These are phyloP conservation scores for Hestina assimilis DNA, from an alignment of 1,140 invertebrate genomes.

Conservation along the genomic window DNA sequence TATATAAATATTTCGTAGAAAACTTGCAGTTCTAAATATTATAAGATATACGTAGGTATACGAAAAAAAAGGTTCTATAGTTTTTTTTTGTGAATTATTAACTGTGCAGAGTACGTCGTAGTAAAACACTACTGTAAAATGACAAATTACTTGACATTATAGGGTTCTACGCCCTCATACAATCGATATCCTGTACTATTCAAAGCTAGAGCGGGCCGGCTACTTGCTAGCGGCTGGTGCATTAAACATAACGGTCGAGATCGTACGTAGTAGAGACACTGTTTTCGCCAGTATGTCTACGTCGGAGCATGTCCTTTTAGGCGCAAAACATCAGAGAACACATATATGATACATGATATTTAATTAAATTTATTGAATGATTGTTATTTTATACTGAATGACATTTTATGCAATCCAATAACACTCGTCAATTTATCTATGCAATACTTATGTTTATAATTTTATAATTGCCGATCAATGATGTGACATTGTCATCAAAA, in stretches of 20 bases:
- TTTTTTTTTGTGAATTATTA: too few relatives aligned
- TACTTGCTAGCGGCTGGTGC: conserved; percentile 13
- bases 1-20: too few relatives aligned
- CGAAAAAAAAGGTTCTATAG: too few relatives aligned
- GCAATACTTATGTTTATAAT: background rate
- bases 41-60: too few relatives aligned
- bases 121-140: conserved; percentile 3
- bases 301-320: too few relatives aligned
- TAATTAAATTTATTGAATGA: background rate
- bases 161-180: conserved; percentile 24
- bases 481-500: background rate
- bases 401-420: conserved; percentile 1
- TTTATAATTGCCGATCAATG: background rate
- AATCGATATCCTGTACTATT: conserved; percentile 28
- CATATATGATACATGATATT: too few relatives aligned
- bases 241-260: conserved; percentile 7
- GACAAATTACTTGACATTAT: background rate
- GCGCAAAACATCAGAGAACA: too few relatives aligned
- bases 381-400: background rate
- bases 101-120: too few relatives aligned
- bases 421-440: background rate
- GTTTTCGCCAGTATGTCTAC: too few relatives aligned
- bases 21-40: too few relatives aligned
- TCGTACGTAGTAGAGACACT: too few relatives aligned
- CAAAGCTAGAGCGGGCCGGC: conserved; percentile 15